Conservation (phyloP, 2,888 invertebrate species). For the Ptychoptera albimana region DNA sequence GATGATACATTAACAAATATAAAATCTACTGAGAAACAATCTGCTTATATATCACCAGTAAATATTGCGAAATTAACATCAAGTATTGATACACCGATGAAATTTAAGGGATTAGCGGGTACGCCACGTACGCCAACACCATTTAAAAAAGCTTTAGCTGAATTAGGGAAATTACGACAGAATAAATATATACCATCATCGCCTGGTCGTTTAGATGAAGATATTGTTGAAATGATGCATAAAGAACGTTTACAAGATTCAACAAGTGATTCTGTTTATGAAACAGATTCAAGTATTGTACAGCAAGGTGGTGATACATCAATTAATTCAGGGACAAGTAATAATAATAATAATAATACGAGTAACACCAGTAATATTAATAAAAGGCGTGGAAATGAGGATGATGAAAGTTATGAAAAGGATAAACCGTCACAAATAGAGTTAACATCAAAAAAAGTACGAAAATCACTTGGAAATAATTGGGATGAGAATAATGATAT, state of each 20-base stretch:
- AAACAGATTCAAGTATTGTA: conserved; percentile 9
- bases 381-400: not conserved
- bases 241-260: conserved; percentile 51
- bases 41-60: not conserved
- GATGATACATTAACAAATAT: conserved; percentile 1
- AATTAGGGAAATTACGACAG: conserved; percentile 44
- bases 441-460: conserved; percentile 52
- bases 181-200: conserved; percentile 43
- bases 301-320: not conserved
- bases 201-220: conserved; percentile 63
- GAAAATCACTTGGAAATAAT: conserved; percentile 64
- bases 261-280: conserved; percentile 28
- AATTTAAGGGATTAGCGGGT: conserved; percentile 21
- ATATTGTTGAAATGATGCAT: conserved; percentile 76
- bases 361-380: conserved; percentile 11
- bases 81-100: conserved; percentile 22
- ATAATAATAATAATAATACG: conserved; percentile 12
- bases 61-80: conserved; percentile 5
- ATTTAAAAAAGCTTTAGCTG: conserved; percentile 82
- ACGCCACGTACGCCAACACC: conserved; percentile 79
- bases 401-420: not conserved
- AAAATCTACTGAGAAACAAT: not conserved
- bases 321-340: conserved; percentile 11
- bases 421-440: conserved; percentile 48
- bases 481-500: conserved; percentile 55